Percentiles rank a stretch among this genome's conserved stretches.
These are phyloP conservation scores for Sinotaia quadrata DNA, from an alignment of 2,888 invertebrate genomes.

Conservation along the genomic window DNA sequence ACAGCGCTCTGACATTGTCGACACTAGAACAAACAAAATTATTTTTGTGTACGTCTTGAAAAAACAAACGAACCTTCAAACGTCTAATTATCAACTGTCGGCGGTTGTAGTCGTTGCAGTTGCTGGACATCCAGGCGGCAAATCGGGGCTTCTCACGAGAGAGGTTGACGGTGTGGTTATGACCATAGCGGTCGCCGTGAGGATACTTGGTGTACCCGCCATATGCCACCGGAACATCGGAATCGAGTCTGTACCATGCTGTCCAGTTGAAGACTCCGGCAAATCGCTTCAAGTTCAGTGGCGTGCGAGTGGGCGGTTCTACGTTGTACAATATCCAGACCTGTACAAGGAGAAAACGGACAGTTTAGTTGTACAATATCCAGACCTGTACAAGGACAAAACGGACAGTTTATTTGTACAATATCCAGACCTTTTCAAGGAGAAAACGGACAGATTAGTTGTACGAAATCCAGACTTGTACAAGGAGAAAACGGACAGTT, in stretches of 20 bases:
- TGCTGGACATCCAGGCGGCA: conserved; percentile 47
- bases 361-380: conserved; percentile 37
- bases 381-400: not conserved
- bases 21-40: no score
- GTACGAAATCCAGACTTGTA: conserved; percentile 43
- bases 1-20: no score
- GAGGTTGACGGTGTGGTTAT: conserved; percentile 34
- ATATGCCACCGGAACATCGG: conserved; percentile 49
- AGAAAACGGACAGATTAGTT: no score
- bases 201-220: conserved; percentile 38
- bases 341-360: conserved; percentile 40
- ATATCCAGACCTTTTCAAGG: conserved; percentile 59
- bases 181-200: conserved; percentile 22
- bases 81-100: conserved; percentile 33
- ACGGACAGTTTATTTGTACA: no score
- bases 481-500: no score
- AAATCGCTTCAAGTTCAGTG: conserved; percentile 40
- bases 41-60: not conserved
- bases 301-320: conserved; percentile 53
- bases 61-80: conserved; percentile 23
- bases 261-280: conserved; percentile 59
- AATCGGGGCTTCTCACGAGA: conserved; percentile 32
- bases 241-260: conserved; percentile 50
- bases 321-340: conserved; percentile 55
- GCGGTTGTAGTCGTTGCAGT: conserved; percentile 41